Base-by-base conservation (phyloP, 1,140 invertebrate genomes). In the Bemisia tabaci region DNA sequence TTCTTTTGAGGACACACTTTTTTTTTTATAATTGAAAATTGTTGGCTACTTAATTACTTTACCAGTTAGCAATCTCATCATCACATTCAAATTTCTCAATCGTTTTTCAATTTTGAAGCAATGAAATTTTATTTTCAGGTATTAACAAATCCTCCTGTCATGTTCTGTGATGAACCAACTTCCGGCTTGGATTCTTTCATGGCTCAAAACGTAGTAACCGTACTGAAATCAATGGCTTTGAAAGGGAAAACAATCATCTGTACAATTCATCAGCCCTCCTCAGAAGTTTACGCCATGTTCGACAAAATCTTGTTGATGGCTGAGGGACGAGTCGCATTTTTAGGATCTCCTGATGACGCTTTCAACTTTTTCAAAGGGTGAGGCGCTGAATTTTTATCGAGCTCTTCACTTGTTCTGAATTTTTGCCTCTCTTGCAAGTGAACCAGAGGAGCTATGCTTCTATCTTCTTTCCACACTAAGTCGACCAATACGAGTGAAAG, bases 161-260 rank as follows among this genome's bases (percentile, higher is more conserved):
- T 98, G 83, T 94, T 98, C 74, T 98, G 95, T 77, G 96, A 99
- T 75, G 96, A 98, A 75, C 95, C 95, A 1, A 98, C 96, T 0
- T 96, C 89, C 0, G 90, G 89, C 9, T 77, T 92, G 61, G 90
- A 92, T 75, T 90, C 90, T 0, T 91, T 88, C 69, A 92, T 91
- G 86, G 96, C 83, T 0, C 83, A 89, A 77, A 96, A 92, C 75
- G 91, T 97, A 22, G 86, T 97, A 21, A 86, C 87, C 73, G 88
- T 92, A 69, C 77, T 94, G 68, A 91, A 90, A 78, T 82, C 84
- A 26, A 79, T 91, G 69, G 89, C 94, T 0, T 75, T 77, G 27
- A 88, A 86, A 73, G 92, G 94, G 2, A 94, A 94, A 77, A 97
- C 95, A 0, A 88, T 98, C 58, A 80, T 98, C 24, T 89, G 89